Evolutionary conservation across 2,797 vertebrate genomes (phyloP).

Genomic region (Chloroceryle inda): DNA sequence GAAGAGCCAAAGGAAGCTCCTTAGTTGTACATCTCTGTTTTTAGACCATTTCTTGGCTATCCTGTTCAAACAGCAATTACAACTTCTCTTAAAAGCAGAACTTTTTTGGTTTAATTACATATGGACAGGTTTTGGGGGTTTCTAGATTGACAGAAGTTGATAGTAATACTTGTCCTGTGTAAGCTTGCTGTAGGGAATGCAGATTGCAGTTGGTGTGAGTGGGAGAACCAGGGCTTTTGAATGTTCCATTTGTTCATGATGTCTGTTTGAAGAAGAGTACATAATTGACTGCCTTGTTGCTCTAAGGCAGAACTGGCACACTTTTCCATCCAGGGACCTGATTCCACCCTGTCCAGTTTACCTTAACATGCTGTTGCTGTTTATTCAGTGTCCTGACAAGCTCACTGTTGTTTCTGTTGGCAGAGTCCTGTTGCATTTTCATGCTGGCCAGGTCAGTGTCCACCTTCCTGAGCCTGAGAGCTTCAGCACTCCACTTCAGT

Average conservation of each 20-base stretch:
- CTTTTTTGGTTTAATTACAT: not conserved
- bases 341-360: conserved; percentile 3
- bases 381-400: conserved; percentile 82
- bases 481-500: conserved; percentile 79
- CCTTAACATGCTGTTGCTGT: conserved; percentile 84
- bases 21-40: not conserved
- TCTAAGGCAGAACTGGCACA: not conserved
- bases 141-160: not conserved
- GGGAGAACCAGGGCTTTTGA: not conserved
- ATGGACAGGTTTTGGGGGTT: not conserved
- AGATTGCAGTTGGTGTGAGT: not conserved
- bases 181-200: not conserved
- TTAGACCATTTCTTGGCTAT: not conserved
- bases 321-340: not conserved
- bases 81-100: not conserved
- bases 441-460: conserved; percentile 84
- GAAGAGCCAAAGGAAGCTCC: not conserved
- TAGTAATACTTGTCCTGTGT: not conserved
- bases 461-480: conserved; percentile 83
- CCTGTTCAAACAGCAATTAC: not conserved
- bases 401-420: conserved; percentile 83
- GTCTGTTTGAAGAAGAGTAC: not conserved
- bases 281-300: not conserved
- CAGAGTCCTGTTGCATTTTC: conserved; percentile 83
- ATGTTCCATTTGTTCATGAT: not conserved